Evolutionary conservation across 2,888 invertebrate species (phyloP), one percentile per base, ranked within the genome.

Genomic region (Leptura quadrifasciata): DNA sequence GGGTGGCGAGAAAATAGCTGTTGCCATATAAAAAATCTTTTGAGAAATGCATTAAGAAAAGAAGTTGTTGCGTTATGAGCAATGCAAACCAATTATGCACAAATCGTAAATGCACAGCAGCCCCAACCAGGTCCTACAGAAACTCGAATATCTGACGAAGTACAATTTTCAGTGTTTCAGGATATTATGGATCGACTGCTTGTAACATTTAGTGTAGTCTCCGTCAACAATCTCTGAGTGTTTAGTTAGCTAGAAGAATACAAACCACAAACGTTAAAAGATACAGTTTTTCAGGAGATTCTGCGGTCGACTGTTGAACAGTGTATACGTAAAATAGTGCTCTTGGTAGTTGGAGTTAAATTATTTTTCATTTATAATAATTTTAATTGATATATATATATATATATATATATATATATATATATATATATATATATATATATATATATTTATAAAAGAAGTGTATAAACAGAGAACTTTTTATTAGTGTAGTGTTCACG

Each of bases 201-300:
- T 89, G 92, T 94, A 81, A 96, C 97, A 0, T 98, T 98, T 88
- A 94, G 94, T 85, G 94, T 95, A 77, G 95, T 98, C 80, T 95
- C 97, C 1, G 96, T 96, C 76, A 94, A 94, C 78, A 97, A 97
- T 89, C 98, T 99, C 88, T 94, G 97, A 77, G 97, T 98, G 0
- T 97, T 98, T 88, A 96, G 96, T 85, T 99, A 98, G 98, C 90
- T 98, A 61, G 98, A 99, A 87, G 98, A 98, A 87, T 96, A 97
- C 89, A 98, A 98, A 89, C 98, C 98, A 15, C 96, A 97, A 91
- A 96, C 96, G 12, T 90, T 98, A 54, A 92, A 96, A 79, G 96
- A 96, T 80, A 94, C 97, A 87, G 96, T 97, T 5, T 91, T 95
- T 76, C 93, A 94, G 39, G 94, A n/a, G n/a, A n/a, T n/a, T n/a